These are phyloP conservation scores for Urocyon cinereoargenteus DNA, from an alignment of 2,797 vertebrate species.

Conservation along the genomic window DNA sequence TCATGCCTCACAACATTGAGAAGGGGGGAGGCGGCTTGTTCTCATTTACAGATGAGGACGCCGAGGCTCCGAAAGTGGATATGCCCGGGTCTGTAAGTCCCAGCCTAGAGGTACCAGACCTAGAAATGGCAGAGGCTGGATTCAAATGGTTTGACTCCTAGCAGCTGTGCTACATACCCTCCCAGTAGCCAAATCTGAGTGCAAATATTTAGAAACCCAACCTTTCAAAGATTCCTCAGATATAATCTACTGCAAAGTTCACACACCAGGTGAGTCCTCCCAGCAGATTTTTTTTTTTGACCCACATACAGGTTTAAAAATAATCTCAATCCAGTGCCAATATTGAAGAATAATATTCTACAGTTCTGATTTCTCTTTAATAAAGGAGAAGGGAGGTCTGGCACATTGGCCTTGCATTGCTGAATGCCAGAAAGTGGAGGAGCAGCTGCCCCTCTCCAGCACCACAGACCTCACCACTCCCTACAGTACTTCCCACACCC, in stretches of 20 bases:
- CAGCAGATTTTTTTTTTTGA: neutral
- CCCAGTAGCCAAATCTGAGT: neutral
- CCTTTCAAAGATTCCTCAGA: neutral
- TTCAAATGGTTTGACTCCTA: neutral
- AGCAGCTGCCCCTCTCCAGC: neutral
- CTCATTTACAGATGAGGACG: neutral
- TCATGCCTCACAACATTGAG: neutral
- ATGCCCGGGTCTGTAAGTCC: neutral
- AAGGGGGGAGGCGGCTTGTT: fast-evolving
- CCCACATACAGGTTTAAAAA: neutral
- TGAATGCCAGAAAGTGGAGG: neutral
- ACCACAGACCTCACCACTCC: neutral
- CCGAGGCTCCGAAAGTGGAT: neutral
- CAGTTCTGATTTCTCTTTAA: neutral
- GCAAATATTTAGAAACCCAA: neutral
- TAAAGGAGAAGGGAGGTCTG: neutral
- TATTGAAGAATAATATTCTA: neutral
- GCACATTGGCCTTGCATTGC: neutral
- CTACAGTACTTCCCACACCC: neutral
- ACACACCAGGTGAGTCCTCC: neutral
- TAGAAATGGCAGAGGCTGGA: neutral
- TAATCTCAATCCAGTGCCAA: neutral
- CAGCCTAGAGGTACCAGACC: neutral
- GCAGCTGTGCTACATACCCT: neutral
- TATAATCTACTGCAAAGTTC: neutral